Evolutionary conservation across 1,140 invertebrate genomes (phyloP), one percentile per base, ranked within the genome.

Genomic region (Chironomus striatipennis): DNA sequence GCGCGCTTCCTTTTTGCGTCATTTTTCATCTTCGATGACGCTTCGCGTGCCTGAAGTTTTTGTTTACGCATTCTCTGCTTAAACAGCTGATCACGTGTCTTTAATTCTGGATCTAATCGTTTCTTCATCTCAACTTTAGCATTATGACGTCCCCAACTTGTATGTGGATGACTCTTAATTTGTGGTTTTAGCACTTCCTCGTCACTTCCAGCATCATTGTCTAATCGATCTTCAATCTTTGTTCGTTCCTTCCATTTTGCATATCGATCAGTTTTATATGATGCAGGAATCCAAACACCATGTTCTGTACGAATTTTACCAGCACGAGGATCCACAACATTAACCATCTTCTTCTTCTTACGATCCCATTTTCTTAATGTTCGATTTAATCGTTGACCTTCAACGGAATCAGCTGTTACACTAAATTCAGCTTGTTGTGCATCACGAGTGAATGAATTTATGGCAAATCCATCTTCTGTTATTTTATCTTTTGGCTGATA

Each of bases 261-360:
- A 82, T 98, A 99, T 76, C 91, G 85, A 76, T 96, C 91, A 73
- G 92, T 92, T 83, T 98, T 98, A 82, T 95, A 99, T 0, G 93
- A 92, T 0, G 96, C 95, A 2, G 95, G 90, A 78, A 99, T 96
- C 89, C 94, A 94, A 0, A 88, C 89, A 9, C 97, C 97, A 74
- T 94, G 96, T 84, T 99, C 97, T 3, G 97, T 98, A 76, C 90
- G 90, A 77, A 99, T 97, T 84, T 94, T 96, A 73, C 90, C 90
- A 18, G 85, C 82, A 76, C 89, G 89, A 1, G 83, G 79, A 79
- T 90, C 85, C 83, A 90, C 87, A 8, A 88, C 83, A 15, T 87
- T 85, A n/a, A 97, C 87, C 88, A 95, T 96, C 83, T 94, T 96
- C 86, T 97, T 97, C 81, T 91, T 90, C 81, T 96, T 96, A 12